A percentile compares a stretch with the other conserved stretches of the same genome.
phyloP scores from a whole-genome alignment of 1,140 invertebrate genomes.

The Odontomachus brunneus region DNA sequence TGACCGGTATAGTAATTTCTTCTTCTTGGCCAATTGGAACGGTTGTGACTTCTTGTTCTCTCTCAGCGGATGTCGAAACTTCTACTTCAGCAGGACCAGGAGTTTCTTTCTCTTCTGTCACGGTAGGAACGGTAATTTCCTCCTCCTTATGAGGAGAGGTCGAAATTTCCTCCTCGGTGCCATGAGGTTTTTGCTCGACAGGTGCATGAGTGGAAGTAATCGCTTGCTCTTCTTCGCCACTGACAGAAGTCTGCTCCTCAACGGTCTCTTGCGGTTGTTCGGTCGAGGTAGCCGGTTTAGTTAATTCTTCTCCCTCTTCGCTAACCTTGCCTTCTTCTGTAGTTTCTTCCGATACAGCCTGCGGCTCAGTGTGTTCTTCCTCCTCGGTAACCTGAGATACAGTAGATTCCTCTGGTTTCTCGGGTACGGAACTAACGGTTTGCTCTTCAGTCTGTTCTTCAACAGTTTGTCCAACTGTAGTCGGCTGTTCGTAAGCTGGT shows the following conservation, averaged over 20 bases:
- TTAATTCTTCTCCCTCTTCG: constrained; percentile 27
- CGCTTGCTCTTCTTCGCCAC: constrained; percentile 22
- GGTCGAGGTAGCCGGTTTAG: constrained; percentile 18
- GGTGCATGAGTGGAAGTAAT: constrained; percentile 33
- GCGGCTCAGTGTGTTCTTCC: constrained; percentile 66
- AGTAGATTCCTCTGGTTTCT: constrained; percentile 66
- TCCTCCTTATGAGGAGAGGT: background rate
- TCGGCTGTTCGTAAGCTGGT: constrained; percentile 20
- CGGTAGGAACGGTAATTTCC: constrained; percentile 13
- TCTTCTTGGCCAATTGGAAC: background rate
- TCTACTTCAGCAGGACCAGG: constrained; percentile 9
- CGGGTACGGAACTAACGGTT: constrained; percentile 61
- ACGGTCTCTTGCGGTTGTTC: constrained; percentile 22
- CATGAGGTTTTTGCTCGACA: constrained; percentile 16
- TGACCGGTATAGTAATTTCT: constrained; percentile 12
- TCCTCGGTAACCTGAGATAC: constrained; percentile 70
- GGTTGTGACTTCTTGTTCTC: constrained; percentile 29
- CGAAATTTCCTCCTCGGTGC: constrained; percentile 15
- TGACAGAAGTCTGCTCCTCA: constrained; percentile 26
- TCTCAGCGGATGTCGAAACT: constrained; percentile 5
- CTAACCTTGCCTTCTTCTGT: constrained; percentile 23
- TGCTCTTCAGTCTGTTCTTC: constrained; percentile 68
- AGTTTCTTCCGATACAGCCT: constrained; percentile 61
- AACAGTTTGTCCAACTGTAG: constrained; percentile 70
- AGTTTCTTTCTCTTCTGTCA: constrained; percentile 1